Evolutionary conservation across 2,113 vertebrate genomes (phyloP), one percentile per base, ranked within the genome.

Genomic region (Podarcis raffonei): DNA sequence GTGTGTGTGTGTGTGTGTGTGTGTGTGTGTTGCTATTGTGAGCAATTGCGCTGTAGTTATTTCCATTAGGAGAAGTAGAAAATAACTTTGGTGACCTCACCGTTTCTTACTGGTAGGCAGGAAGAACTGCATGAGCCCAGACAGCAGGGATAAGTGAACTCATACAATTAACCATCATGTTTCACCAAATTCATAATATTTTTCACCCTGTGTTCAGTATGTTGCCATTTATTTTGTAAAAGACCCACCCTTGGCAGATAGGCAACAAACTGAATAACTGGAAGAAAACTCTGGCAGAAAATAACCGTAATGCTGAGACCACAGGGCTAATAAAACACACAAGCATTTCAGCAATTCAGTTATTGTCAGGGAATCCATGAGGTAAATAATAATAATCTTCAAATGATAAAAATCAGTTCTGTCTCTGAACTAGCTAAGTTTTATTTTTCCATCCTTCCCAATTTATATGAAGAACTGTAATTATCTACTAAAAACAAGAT

Each of bases 201-300:
- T 94, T 91, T 79, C 88, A 86, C 85, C 83, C 80, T 77, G 68
- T 68, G 57, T 75, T 83, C 75, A 87, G 30, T 48, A 48, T 18
- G 27, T 23, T 87, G 86, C 42, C 71, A 32, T 0, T 0, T 42
- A 48, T 77, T 80, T 80, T 84, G 30, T 87, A 65, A 18, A 69
- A 90, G 91, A 92, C 91, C 77, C 75, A 66, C 37, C 87, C 87
- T 72, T 0, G 15, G 88, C 89, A 93, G 89, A 83, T 85, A 90
- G 91, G 80, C 37, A 90, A 83, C 76, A 92, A 72, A 30, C 13
- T 65, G 91, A 92, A n/a, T 83, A 88, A 75, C 88, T 82, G 86
- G 88, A 53, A 27, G 89, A 94, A 94, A 94, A 92, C 18, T 89
- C 91, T 53, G 15, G 8, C 62, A 87, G 87, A 78, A 90, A 72